Percentiles rank a stretch among this genome's conserved stretches.
Conservation (phyloP, 2,113 vertebrate species). For the Crotalus tigris region DNA sequence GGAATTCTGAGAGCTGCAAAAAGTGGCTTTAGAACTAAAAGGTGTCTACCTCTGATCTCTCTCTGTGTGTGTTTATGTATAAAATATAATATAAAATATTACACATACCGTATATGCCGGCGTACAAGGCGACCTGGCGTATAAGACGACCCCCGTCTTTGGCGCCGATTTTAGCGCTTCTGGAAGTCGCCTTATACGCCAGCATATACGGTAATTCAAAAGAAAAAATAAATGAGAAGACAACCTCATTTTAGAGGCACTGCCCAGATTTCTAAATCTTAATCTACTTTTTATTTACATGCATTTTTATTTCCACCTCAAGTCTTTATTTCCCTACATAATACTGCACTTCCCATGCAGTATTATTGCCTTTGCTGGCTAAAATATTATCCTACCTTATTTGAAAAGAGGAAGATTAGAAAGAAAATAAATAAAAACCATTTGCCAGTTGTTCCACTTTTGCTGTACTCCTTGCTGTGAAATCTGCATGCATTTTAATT, state of each 20-base stretch:
- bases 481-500: constrained; percentile 28
- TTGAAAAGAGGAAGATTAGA: neutral
- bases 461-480: constrained; percentile 29
- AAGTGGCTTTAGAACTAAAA: neutral
- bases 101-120: neutral
- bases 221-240: neutral
- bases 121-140: too few species aligned
- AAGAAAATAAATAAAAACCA: neutral
- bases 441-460: constrained; percentile 32
- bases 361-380: neutral
- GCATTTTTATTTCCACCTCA: neutral
- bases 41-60: neutral
- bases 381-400: neutral
- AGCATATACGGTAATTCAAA: too few species aligned
- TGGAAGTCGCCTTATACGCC: too few species aligned
- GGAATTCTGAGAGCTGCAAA: neutral
- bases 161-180: too few species aligned
- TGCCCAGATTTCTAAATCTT: neutral
- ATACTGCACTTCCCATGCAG: too few species aligned
- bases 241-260: neutral
- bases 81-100: neutral
- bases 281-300: neutral
- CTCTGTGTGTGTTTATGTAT: too few species aligned
- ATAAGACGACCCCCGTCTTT: too few species aligned
- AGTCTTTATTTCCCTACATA: neutral